A percentile compares a stretch with the other conserved stretches of the same genome.
Conservation (phyloP, 2,113 vertebrate genomes). For the Taurulus bubalis region DNA sequence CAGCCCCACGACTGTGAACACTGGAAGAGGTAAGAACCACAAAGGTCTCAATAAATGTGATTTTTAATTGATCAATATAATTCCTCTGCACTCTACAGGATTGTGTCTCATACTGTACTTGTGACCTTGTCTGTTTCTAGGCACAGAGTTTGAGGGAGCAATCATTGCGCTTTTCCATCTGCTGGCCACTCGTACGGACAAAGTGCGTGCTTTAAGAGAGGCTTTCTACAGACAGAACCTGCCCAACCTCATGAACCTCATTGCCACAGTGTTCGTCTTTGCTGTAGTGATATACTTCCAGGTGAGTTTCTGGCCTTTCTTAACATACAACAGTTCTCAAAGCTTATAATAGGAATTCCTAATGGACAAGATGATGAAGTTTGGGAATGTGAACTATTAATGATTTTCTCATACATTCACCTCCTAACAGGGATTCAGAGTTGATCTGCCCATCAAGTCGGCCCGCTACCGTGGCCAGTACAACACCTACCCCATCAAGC, state of each 20-base stretch:
- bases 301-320: constrained; percentile 80
- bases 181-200: constrained; percentile 96
- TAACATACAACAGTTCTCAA: not conserved
- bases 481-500: constrained; percentile 99
- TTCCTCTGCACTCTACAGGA: not conserved
- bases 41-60: fast-evolving
- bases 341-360: not conserved
- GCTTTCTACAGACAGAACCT: constrained; percentile 99
- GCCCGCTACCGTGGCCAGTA: constrained; percentile 98
- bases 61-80: not conserved
- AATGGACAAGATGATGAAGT: not conserved
- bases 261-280: constrained; percentile 97
- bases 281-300: constrained; percentile 99
- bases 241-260: constrained; percentile 98
- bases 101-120: not conserved
- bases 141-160: constrained; percentile 98
- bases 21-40: constrained; percentile 90
- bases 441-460: constrained; percentile 98
- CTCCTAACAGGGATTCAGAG: constrained; percentile 92
- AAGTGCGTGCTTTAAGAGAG: constrained; percentile 96
- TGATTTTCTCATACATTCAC: not conserved
- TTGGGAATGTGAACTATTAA: too few relatives aligned
- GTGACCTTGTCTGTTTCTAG: constrained; percentile 71
- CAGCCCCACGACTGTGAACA: constrained; percentile 98
- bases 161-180: constrained; percentile 98